Evolutionary conservation across 1,140 invertebrate species (phyloP).

Genomic region (Solenopsis fugax): DNA sequence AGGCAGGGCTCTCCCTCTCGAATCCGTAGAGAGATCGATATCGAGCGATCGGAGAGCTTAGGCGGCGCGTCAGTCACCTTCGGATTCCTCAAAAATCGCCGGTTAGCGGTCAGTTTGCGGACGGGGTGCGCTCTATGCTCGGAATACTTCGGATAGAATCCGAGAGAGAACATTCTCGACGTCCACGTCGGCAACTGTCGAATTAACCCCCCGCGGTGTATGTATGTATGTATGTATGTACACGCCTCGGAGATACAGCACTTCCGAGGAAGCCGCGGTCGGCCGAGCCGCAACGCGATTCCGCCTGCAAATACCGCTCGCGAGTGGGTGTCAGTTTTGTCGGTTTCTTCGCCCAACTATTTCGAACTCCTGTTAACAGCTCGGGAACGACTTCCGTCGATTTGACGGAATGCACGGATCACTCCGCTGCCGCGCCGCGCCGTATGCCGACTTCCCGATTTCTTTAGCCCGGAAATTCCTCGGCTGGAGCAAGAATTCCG

Average conservation of each 20-base stretch:
- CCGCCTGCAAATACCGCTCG: constrained; percentile 63
- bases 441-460: constrained; percentile 41
- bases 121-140: constrained; percentile 35
- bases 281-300: constrained; percentile 56
- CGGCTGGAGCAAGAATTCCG: constrained; percentile 53
- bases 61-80: constrained; percentile 54
- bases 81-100: constrained; percentile 61
- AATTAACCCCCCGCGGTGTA: constrained; percentile 65
- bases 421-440: neutral
- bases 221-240: constrained; percentile 66
- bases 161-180: constrained; percentile 73
- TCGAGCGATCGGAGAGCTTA: constrained; percentile 49
- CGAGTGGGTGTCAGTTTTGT: constrained; percentile 73
- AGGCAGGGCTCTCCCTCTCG: neutral
- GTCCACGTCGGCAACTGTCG: constrained; percentile 71
- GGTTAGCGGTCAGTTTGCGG: constrained; percentile 59
- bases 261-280: constrained; percentile 52
- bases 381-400: constrained; percentile 66
- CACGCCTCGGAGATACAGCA: constrained; percentile 58
- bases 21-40: constrained; percentile 47
- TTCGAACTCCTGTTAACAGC: constrained; percentile 51
- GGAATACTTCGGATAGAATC: constrained; percentile 73
- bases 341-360: constrained; percentile 73
- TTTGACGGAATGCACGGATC: constrained; percentile 51
- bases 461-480: constrained; percentile 59